phyloP scores from a whole-genome alignment of 2,888 invertebrate species.

The Eudasyphora cyanicolor region DNA sequence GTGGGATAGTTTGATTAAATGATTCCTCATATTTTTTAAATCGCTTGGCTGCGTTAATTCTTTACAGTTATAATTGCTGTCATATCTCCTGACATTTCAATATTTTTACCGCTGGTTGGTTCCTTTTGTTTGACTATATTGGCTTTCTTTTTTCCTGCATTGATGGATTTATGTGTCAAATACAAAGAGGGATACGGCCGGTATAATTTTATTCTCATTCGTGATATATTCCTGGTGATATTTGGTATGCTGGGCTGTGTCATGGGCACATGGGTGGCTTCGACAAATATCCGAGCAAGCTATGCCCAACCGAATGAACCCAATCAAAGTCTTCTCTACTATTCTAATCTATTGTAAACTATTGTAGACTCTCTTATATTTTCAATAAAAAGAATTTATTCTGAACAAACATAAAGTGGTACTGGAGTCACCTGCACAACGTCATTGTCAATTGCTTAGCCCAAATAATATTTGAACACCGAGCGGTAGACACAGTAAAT shows the following conservation, averaged over 20 bases:
- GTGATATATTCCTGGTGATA: constrained; percentile 55
- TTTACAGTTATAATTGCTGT: constrained; percentile 82
- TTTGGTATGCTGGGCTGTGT: constrained; percentile 59
- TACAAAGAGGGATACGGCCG: constrained; percentile 80
- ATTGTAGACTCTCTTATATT: no score
- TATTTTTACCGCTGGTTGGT: constrained; percentile 94
- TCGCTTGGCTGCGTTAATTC: neutral
- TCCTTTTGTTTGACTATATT: constrained; percentile 93
- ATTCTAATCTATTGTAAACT: constrained; percentile 13
- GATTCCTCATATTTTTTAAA: no score
- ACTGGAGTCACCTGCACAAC: no score
- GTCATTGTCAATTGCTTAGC: no score
- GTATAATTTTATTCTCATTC: constrained; percentile 44
- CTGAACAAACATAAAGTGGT: no score
- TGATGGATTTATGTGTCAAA: constrained; percentile 89
- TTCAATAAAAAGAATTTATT: no score
- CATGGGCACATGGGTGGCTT: constrained; percentile 56
- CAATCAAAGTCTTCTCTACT: constrained; percentile 41
- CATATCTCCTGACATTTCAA: constrained; percentile 90
- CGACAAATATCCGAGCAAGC: constrained; percentile 9
- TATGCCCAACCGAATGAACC: constrained; percentile 15
- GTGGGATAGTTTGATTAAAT: no score
- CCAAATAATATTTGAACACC: no score
- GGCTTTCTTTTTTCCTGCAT: constrained; percentile 93
- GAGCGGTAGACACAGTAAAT: no score